These are phyloP conservation scores for Lucilia cuprina DNA, from an alignment of 1,140 invertebrate species.

Conservation along the genomic window DNA sequence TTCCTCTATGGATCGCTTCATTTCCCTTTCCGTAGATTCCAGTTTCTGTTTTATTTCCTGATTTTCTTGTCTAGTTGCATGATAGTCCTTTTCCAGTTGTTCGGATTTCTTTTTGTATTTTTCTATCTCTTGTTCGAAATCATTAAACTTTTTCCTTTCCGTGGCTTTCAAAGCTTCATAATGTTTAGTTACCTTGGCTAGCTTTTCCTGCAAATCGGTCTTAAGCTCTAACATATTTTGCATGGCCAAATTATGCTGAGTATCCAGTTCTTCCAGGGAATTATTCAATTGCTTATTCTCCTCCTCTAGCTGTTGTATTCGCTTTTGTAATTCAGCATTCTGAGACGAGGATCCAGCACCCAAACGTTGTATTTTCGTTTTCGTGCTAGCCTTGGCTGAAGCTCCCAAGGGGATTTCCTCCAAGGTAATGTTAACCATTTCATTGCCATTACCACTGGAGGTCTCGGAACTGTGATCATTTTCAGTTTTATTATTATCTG, in stretches of 20 bases:
- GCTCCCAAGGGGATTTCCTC: slow-evolving; percentile 36
- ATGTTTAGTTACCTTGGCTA: slow-evolving; percentile 39
- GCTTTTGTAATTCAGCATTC: slow-evolving; percentile 60
- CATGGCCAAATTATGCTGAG: slow-evolving; percentile 74
- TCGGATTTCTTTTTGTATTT: slow-evolving; percentile 44
- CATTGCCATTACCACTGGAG: slow-evolving; percentile 38
- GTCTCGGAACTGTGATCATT: slow-evolving; percentile 39
- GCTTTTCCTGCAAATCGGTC: slow-evolving; percentile 69
- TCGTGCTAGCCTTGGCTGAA: not conserved
- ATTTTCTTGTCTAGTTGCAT: slow-evolving; percentile 16
- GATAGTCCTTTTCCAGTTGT: slow-evolving; percentile 37
- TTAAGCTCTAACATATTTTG: slow-evolving; percentile 71
- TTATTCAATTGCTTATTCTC: slow-evolving; percentile 67
- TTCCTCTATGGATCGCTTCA: slow-evolving; percentile 45
- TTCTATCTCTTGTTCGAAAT: slow-evolving; percentile 48
- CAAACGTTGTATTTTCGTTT: slow-evolving; percentile 42
- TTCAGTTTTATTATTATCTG: slow-evolving; percentile 54
- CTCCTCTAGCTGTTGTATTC: slow-evolving; percentile 61
- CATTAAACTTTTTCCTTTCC: slow-evolving; percentile 51
- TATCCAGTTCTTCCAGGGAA: slow-evolving; percentile 76
- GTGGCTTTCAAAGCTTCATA: slow-evolving; percentile 40
- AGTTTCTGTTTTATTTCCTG: not conserved
- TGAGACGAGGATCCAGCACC: not conserved
- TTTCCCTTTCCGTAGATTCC: slow-evolving; percentile 41
- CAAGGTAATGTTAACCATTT: slow-evolving; percentile 42